Conservation (phyloP, 1,140 invertebrate species). For the Druon quercuslanigerum region DNA sequence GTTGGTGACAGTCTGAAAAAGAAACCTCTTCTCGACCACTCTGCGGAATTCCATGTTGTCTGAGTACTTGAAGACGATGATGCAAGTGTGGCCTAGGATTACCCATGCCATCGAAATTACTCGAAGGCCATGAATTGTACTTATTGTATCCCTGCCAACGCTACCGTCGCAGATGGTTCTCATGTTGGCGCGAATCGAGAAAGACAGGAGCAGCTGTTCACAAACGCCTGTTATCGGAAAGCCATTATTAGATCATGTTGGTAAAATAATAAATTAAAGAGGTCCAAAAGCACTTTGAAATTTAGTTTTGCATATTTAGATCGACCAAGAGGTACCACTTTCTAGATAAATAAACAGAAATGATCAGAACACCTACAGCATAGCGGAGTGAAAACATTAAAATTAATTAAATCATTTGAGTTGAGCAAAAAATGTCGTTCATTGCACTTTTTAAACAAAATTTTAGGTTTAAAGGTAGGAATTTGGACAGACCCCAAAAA, state of each 20-base stretch:
- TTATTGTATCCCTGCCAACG: conserved; percentile 87
- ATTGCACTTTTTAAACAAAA: too few species aligned
- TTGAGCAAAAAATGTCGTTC: too few species aligned
- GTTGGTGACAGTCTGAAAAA: conserved; percentile 90
- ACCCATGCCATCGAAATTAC: conserved; percentile 95
- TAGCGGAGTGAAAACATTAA: too few species aligned
- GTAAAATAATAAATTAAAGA: too few species aligned
- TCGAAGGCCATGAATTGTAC: conserved; percentile 87
- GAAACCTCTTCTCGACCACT: conserved; percentile 86
- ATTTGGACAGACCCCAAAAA: too few species aligned
- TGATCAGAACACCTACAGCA: too few species aligned
- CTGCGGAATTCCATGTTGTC: conserved; percentile 88
- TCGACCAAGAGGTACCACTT: too few species aligned
- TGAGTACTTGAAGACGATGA: conserved; percentile 89
- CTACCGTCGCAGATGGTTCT: conserved; percentile 85
- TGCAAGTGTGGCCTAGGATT: conserved; percentile 92
- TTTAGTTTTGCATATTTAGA: too few species aligned
- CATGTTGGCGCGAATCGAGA: conserved; percentile 85
- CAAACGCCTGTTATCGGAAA: conserved; percentile 74
- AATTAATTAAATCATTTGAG: too few species aligned
- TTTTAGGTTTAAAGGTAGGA: too few species aligned
- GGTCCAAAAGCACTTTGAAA: too few species aligned
- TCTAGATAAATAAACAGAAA: too few species aligned
- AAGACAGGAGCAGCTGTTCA: conserved; percentile 85
- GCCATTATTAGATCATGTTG: not conserved